Base-by-base conservation (phyloP, 1,140 invertebrate species). In the Zeugodacus cucurbitae region DNA sequence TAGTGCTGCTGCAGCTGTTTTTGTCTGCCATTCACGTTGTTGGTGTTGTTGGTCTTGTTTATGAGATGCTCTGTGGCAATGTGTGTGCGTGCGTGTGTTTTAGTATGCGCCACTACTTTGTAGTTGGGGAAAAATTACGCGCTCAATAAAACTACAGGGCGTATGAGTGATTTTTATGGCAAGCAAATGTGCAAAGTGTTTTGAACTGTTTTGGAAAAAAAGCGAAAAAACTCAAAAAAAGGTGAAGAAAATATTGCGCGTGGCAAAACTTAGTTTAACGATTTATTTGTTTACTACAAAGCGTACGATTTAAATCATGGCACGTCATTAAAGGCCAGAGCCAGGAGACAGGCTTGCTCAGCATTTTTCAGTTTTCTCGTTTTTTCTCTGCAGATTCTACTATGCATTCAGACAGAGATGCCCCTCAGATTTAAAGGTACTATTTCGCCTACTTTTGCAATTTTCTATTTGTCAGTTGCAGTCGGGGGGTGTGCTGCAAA, bases 141-240 rank as follows among this genome's bases (percentile, higher is more conserved):
- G 74, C 41, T 29, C 22, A 82, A 82, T 82, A 82, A 82, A 82
- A 82, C 74, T 82, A 54, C 44, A 29, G 74, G 74, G 74, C 41
- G 74, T 82, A 29, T 82, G 74, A 82, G 74, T 82, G 41, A 82
- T 82, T 82, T 82, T 82, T 82, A 82, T 82, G 41, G 74, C 74
- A 48, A 48, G 41, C 74, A 82, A 82, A 82, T 82, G 41, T 82
- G 41, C n/a, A 82, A 54, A 82, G 22, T 44, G n/a, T 48, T 82
- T 2, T 29, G 22, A 41, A 82, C 41, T 26, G 48, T 54, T 82
- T 29, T 44, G 3, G 3, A 14, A 48, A 37, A 48, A 29, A n/a
- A 48, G 11, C 22, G 37, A 7, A 32, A 67, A 54, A 54, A 54
- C 4, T 7, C 6, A 62, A 62, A 41, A 37, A 2, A 10, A 44